Evolutionary conservation across 2,888 invertebrate species (phyloP), one percentile per base, ranked within the genome.

Genomic region (Ophion costatus): DNA sequence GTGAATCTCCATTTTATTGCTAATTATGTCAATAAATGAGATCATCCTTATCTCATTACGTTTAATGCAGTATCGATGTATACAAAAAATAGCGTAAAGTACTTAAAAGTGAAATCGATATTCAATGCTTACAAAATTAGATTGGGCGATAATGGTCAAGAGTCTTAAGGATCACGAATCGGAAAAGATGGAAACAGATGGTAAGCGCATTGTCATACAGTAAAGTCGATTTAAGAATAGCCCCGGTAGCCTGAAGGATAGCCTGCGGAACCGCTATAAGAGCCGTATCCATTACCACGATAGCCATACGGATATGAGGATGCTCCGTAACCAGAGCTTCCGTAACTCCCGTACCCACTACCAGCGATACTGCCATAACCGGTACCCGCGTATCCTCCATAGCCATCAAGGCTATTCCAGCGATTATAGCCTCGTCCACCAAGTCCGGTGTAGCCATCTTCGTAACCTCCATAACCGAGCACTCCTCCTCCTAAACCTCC

Each of bases 301-400:
- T 73, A 77, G 20, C 66, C 74, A 59, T 71, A 79, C 14, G 84
- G 81, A 73, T 84, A 84, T 2, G 67, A 56, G 2, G 76, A 83
- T 14, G 59, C 77, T 10, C 78, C 75, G 6, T 79, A 83, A 76
- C 84, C 78, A 4, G 73, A 73, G 20, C 76, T 75, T 11, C 82
- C 78, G n/a, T 79, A 82, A 38, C 77, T 63, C 33, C 88, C 87
- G 69, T 84, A 87, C 61, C 87, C 88, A 67, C 24, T 74, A n/a
- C 79, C 78, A 45, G 57, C 17, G 2, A 61, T 59, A 80, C 95
- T 94, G 86, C 95, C 95, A 88, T 95, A 95, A 4, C 95, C 95
- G 4, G 94, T 94, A 75, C 82, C 82, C 74, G 51, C 51, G 59
- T 84, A 87, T 5, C 89, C 89, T 20, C 80, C 87, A 24, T 84